Base-by-base conservation (phyloP, 2,797 vertebrate species). In the Onychomys leucogaster region DNA sequence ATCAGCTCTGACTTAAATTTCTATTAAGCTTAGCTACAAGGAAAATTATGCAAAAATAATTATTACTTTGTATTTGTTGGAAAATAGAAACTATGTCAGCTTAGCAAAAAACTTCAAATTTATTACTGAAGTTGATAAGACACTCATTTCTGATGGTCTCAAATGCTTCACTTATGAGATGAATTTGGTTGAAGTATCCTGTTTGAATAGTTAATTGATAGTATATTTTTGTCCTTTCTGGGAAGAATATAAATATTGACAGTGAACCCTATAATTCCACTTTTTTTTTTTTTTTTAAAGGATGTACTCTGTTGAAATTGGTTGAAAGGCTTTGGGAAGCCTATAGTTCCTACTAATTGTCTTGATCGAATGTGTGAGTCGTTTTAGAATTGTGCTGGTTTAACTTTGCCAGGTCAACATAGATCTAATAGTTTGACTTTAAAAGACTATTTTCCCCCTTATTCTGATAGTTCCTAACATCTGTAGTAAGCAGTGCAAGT, bases 111-210 rank as follows among this genome's bases (percentile, higher is more conserved):
- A 41, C 52, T 84, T 85, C 43, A 80, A 8, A 91, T 95, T 92
- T 95, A 9, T 95, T 89, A 61, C 46, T 76, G 61, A 90, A 90
- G 17, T 78, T 94, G 34, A 6, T 78, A 67, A 78, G 77, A 7
- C 63, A 37, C 29, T 89, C 11, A 76, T 80, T 27, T 94, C n/a
- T 87, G 43, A 46, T 88, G 82, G 84, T 89, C 87, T 91, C 49
- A 94, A 52, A 52, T 96, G 63, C 65, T 96, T 96, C 41, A 94
- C 27, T 27, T 91, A 69, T 95, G 95, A 97, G 80, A 71, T 93
- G 69, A 89, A 69, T 75, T 96, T 65, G 85, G 32, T 63, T 96
- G 94, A 96, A 95, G 76, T 94, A 92, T 57, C 77, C 13, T 88
- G 19, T 96, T 86, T 92, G 78, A 94, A 59, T 90, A 52, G 29